phyloP scores from a whole-genome alignment of 2,888 invertebrate genomes.

The Calephelis perditalis region DNA sequence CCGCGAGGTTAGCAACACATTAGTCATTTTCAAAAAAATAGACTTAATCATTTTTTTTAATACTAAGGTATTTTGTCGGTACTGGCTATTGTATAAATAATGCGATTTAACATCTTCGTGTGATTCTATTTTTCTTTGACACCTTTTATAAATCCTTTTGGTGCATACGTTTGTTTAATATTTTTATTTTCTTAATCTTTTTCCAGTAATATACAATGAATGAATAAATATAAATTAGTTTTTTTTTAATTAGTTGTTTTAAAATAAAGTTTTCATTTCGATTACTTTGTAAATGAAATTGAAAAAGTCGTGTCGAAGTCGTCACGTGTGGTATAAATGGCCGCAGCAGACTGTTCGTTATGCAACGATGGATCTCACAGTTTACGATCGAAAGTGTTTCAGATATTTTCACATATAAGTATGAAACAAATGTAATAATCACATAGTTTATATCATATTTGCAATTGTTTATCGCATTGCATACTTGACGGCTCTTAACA shows the following conservation, averaged over 20 bases:
- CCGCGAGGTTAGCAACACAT: too few relatives aligned
- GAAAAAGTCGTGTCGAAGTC: conserved; percentile 9
- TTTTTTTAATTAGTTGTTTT: neutral
- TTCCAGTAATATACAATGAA: too few relatives aligned
- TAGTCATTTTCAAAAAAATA: too few relatives aligned
- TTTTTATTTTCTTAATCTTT: too few relatives aligned
- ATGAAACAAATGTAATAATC: conserved; percentile 1
- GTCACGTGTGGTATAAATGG: conserved; percentile 19
- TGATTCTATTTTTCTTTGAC: too few relatives aligned
- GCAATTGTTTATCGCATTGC: conserved; percentile 7
- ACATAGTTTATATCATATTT: conserved; percentile 7
- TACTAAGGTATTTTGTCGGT: too few relatives aligned
- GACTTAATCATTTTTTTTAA: neutral
- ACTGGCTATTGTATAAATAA: too few relatives aligned
- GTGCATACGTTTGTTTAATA: too few relatives aligned
- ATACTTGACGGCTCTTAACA: neutral
- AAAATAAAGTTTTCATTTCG: neutral
- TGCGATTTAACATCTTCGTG: too few relatives aligned
- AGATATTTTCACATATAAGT: conserved; percentile 30
- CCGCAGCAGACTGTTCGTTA: conserved; percentile 17
- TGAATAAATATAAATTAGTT: too few relatives aligned
- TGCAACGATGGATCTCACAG: conserved; percentile 27
- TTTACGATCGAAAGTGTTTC: conserved; percentile 34
- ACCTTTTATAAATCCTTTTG: too few relatives aligned
- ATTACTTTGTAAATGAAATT: neutral